Percentiles rank a stretch among this genome's conserved stretches.
phyloP scores from a whole-genome alignment of 2,797 vertebrate genomes.

The Gadopsis bispinosus region DNA sequence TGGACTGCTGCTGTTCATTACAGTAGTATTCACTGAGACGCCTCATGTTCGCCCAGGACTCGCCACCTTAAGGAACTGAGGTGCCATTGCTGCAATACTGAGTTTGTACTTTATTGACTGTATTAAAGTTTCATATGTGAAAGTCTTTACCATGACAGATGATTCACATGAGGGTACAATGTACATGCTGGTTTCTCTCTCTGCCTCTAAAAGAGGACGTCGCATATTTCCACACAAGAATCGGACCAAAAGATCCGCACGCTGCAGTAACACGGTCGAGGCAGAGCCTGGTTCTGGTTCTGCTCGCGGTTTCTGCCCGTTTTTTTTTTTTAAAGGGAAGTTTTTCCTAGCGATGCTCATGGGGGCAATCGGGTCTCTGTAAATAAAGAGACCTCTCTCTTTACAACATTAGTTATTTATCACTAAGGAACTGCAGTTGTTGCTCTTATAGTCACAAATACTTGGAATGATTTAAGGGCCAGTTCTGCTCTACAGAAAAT shows the following conservation, averaged over 20 bases:
- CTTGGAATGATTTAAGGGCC: neutral
- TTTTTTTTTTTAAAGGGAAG: no score
- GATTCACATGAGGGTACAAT: neutral
- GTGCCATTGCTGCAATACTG: neutral
- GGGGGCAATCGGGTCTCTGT: no score
- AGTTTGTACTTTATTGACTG: neutral
- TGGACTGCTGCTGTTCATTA: neutral
- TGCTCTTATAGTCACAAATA: no score
- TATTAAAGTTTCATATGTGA: constrained; percentile 31
- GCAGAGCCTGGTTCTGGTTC: no score
- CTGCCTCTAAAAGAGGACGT: neutral
- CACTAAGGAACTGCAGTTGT: neutral
- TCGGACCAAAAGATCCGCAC: no score
- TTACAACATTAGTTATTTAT: neutral
- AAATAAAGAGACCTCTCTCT: no score
- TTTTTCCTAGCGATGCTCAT: no score
- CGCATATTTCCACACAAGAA: neutral
- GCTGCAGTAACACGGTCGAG: no score
- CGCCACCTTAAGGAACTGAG: neutral
- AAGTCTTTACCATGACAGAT: neutral
- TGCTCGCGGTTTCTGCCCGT: no score
- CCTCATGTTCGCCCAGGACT: neutral
- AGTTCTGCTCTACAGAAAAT: neutral
- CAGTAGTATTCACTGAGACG: neutral
- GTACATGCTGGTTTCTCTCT: neutral